These are phyloP conservation scores for Cichlasoma orientale DNA, from an alignment of 2,797 vertebrate species.

Conservation along the genomic window DNA sequence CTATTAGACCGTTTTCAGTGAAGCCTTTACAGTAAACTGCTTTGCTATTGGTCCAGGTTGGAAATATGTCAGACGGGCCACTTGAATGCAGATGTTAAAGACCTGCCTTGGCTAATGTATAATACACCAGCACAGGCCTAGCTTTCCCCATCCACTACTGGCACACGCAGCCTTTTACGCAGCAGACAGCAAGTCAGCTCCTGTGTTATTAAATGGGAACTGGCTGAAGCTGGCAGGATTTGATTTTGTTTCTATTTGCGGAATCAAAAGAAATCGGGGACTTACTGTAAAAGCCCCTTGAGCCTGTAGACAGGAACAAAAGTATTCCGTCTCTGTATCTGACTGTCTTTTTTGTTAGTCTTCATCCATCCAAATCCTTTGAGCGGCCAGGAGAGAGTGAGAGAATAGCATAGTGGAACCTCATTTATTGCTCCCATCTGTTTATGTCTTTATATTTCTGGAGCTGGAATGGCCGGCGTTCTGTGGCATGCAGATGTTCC, in stretches of 20 bases:
- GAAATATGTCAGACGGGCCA: slow-evolving; percentile 20
- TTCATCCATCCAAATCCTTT: slow-evolving; percentile 59
- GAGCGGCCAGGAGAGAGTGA: slow-evolving; percentile 38
- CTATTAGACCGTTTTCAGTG: slow-evolving; percentile 42
- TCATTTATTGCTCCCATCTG: slow-evolving; percentile 68
- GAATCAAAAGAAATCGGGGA: slow-evolving; percentile 58
- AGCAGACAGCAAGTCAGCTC: slow-evolving; percentile 44
- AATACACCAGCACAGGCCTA: slow-evolving; percentile 5
- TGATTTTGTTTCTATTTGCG: slow-evolving; percentile 69
- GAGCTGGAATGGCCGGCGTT: slow-evolving; percentile 39
- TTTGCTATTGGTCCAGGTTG: slow-evolving; percentile 50
- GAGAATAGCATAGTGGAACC: slow-evolving; percentile 40
- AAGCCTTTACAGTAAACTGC: slow-evolving; percentile 36
- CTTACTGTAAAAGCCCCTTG: slow-evolving; percentile 59
- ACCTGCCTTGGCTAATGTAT: slow-evolving; percentile 31
- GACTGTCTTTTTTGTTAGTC: slow-evolving; percentile 59
- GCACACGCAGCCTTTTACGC: slow-evolving; percentile 31
- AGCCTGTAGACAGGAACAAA: slow-evolving; percentile 63
- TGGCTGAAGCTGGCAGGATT: slow-evolving; percentile 62
- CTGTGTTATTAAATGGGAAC: slow-evolving; percentile 69
- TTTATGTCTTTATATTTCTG: slow-evolving; percentile 60
- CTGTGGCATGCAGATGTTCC: slow-evolving; percentile 52
- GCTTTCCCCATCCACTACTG: slow-evolving; percentile 34
- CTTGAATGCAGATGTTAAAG: slow-evolving; percentile 48
- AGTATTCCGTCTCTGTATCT: slow-evolving; percentile 55